Base-by-base conservation (phyloP, 2,888 invertebrate genomes). In the Sarcophaga caerulescens region DNA sequence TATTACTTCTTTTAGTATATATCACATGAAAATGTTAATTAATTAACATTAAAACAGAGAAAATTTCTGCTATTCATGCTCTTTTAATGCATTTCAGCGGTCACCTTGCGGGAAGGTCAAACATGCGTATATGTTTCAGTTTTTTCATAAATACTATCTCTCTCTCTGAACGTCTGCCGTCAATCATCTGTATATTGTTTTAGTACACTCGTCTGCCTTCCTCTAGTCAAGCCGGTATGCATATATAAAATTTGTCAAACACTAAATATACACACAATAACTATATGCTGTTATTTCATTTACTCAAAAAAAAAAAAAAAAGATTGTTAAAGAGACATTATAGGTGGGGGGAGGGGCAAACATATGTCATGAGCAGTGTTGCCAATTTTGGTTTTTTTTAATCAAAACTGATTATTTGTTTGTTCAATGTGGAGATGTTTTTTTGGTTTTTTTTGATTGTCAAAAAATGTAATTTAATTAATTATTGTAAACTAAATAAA, bases 21-120 rank as follows among this genome's bases (percentile, higher is more conserved):
- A 44, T 65, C 4, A 5, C 3, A 52, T 2, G 17, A 14, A 21
- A 23, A 21, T 59, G 19, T 59, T n/a, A n/a, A n/a, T n/a, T n/a
- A n/a, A n/a, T n/a, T n/a, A n/a, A n/a, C n/a, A n/a, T n/a, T n/a
- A n/a, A n/a, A 6, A 45, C 17, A 52, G 52, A 14, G 17, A 14
- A 52, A 45, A 23, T 71, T 70, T 84, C 77, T 74, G 62, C 12
- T 66, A 84, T 21, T 75, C 14, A 10, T 45, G 12, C 74, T 84
- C 71, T 66, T 71, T 63, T 63, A 63, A 84, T 85, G 85, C 45
- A 83, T 62, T 85, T 88, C 76, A 84, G 89, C 92, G 93, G 93
- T 94, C 94, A 94, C 94, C 94, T 94, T 94, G 94, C 88, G 88
- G 87, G 92, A 94, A 94, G 94, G 94, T 94, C 94, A 93, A 89